These are phyloP conservation scores for Cygnus atratus DNA, from an alignment of 2,113 vertebrate species.

Conservation along the genomic window DNA sequence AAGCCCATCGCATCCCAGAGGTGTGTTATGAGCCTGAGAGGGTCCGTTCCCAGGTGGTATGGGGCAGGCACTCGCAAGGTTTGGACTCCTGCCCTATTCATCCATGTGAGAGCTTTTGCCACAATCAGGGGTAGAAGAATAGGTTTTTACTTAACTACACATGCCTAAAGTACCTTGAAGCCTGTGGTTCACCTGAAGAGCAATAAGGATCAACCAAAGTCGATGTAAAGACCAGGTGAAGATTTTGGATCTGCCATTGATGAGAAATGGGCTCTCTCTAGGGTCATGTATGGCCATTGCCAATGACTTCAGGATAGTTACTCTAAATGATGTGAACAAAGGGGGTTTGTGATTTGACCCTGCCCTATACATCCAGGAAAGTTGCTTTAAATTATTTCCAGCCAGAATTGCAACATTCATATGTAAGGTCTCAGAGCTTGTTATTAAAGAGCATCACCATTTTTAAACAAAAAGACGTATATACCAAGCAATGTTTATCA, in stretches of 20 bases:
- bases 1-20: accelerated
- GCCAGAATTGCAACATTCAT: neutral
- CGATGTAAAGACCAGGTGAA: neutral
- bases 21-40: neutral
- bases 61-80: neutral
- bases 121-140: neutral
- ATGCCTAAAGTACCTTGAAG: neutral
- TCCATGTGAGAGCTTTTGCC: accelerated
- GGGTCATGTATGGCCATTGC: neutral
- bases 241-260: neutral
- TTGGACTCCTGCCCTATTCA: neutral
- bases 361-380: conserved; percentile 1
- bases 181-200: neutral
- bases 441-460: conserved; percentile 58
- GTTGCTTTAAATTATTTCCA: conserved; percentile 37
- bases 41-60: neutral
- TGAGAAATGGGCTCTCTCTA: neutral
- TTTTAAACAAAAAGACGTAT: conserved; percentile 64
- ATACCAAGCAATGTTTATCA: conserved; percentile 42
- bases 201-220: neutral
- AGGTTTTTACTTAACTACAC: too few species aligned
- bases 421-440: conserved; percentile 41
- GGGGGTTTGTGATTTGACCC: neutral
- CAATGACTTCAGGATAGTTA: neutral
- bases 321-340: neutral